Evolutionary conservation across 2,113 vertebrate genomes (phyloP), one percentile per base, ranked within the genome.

Genomic region (Chauna torquata): DNA sequence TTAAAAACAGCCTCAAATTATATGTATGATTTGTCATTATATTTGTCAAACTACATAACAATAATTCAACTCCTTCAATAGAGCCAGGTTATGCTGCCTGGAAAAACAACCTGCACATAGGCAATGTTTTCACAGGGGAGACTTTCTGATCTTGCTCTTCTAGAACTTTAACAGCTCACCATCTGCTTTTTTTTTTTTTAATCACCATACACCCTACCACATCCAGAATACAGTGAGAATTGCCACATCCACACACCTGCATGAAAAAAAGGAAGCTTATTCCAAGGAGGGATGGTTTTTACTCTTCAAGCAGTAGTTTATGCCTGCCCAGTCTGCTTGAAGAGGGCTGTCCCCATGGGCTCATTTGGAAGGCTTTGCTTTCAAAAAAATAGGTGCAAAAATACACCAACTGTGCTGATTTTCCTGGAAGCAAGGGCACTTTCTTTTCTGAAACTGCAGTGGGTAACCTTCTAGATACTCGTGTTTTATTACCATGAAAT

Each of bases 1-100:
- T 94, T 96, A 89, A 72, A 79, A 75, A 3, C 62, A 87, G 61
- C 92, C 74, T 95, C 91, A 92, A 95, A 96, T 89, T 81, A 87
- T 47, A 68, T 9, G n/a, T 72, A 18, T 50, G 44, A 34, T n/a
- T 92, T 59, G 49, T 59, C 57, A 45, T 40, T 36, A 44, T 82
- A 57, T 88, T 89, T 95, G 65, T 76, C 82, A 58, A 82, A 16
- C 62, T 85, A 30, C 47, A 44, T 34, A 82, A 82, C 27, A 86
- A 24, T 93, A 93, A 2, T 36, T 38, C 49, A 93, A 2, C 40
- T 38, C 49, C 77, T 55, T 32, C 75, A 83, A 38, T 6, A 50
- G 18, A 69, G 32, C 79, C 61, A 75, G 77, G 44, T 82, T 86
- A 17, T 55, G 42, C 52, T 59, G 45, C 54, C 76, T 82, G 70